These are phyloP conservation scores for Venusia cambrica DNA, from an alignment of 2,888 invertebrate species.

Conservation along the genomic window DNA sequence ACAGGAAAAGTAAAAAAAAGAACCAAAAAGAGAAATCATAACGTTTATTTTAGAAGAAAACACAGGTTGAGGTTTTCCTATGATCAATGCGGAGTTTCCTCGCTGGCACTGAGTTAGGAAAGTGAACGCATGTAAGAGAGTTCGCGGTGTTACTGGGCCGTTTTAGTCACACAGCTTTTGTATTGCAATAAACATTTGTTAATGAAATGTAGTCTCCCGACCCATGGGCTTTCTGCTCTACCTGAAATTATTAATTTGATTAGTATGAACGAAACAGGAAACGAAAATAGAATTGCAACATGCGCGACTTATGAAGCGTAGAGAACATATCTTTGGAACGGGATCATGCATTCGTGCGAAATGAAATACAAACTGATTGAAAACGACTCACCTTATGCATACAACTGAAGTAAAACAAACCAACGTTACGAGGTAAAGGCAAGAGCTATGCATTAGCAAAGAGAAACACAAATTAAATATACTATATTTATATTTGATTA, in stretches of 20 bases:
- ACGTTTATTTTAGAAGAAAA: constrained; percentile 62
- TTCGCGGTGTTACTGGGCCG: constrained; percentile 53
- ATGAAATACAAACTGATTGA: constrained; percentile 29
- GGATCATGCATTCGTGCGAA: constrained; percentile 60
- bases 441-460: constrained; percentile 36
- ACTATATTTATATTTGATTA: constrained; percentile 74
- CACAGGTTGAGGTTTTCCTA: constrained; percentile 27
- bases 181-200: constrained; percentile 58
- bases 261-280: constrained; percentile 72
- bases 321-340: constrained; percentile 32
- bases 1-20: constrained; percentile 70
- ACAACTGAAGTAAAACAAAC: constrained; percentile 32
- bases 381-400: constrained; percentile 57
- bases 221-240: constrained; percentile 76
- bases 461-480: constrained; percentile 47
- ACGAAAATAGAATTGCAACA: constrained; percentile 51
- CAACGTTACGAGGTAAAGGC: constrained; percentile 26
- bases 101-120: constrained; percentile 27
- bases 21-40: constrained; percentile 59
- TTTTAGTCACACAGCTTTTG: constrained; percentile 62
- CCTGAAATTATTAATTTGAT: constrained; percentile 80
- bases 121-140: constrained; percentile 40
- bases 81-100: constrained; percentile 23
- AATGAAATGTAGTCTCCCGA: constrained; percentile 76
- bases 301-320: constrained; percentile 57